Evolutionary conservation across 2,797 vertebrate genomes (phyloP), one percentile per base, ranked within the genome.

Genomic region (Apogon talboti): DNA sequence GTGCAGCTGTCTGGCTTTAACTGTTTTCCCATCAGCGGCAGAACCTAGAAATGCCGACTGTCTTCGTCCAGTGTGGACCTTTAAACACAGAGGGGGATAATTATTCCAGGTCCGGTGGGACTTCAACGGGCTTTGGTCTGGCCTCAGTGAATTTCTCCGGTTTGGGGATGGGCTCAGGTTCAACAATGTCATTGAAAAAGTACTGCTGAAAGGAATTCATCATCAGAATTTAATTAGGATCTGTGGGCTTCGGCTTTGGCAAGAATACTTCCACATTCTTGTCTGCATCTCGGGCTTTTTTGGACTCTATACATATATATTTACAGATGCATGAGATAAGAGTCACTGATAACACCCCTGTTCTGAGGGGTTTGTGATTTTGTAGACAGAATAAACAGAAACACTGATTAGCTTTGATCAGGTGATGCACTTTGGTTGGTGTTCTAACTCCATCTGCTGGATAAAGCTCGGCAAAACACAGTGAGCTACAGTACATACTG

Each of bases 381-480:
- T 18, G 63, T 6, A 11, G 41, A 21, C 1, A 11, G 18, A 43
- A 10, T 6, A 53, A 61, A 9, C 18, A 40, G 11, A 45, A 21
- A 15, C 19, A 16, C 2, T n/a, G 33, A 49, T 56, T 30, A 35
- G 9, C 3, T 12, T 41, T 11, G 14, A 63, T 19, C 9, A 30
- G 11, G n/a, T 28, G 21, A 8, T 24, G 11, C 3, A 12, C 11
- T 16, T 40, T 58, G 16, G n/a, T 73, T 71, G 30, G 79, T 72
- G 46, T 48, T 84, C 46, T 76, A 21, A 0, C 83, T 1, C 83
- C 86, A 82, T 72, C 88, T 90, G 79, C 83, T 88, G 88, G 82
- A 70, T 10, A 0, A 54, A 53, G 52, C 2, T 12, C 5, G 30
- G 24, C 24, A 51, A 52, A 65, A 45, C 69, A 55, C 11, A 24